Conservation (phyloP, 2,113 vertebrate species). For the Cavia aperea region DNA sequence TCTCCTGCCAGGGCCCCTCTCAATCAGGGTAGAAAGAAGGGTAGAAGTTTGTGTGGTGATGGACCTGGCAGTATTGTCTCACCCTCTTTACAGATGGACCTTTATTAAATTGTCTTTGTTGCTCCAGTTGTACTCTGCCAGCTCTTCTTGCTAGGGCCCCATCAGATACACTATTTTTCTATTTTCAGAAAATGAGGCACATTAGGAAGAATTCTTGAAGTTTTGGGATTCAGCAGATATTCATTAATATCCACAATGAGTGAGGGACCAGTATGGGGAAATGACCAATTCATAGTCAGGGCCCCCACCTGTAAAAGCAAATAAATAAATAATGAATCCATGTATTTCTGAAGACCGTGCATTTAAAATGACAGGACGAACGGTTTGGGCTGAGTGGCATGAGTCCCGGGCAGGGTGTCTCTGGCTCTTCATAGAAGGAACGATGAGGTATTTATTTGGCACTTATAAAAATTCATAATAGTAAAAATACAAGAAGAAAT, state of each 20-base stretch:
- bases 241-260: background rate
- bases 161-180: background rate
- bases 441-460: background rate
- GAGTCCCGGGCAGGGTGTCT: background rate
- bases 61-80: background rate
- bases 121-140: no score
- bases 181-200: background rate
- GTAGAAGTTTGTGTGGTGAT: background rate
- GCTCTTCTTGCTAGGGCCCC: background rate
- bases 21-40: background rate
- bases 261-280: no score
- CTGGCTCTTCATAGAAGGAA: background rate
- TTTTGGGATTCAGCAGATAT: background rate
- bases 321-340: background rate
- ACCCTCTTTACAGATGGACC: background rate
- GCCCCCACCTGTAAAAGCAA: background rate
- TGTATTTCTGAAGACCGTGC: background rate
- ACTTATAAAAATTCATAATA: background rate
- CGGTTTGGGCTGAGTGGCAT: background rate
- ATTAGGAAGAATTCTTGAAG: background rate
- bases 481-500: background rate
- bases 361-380: background rate
- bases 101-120: background rate
- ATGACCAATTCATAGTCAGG: background rate
- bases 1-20: background rate